phyloP scores from a whole-genome alignment of 2,113 vertebrate genomes.

The Anser cygnoides region DNA sequence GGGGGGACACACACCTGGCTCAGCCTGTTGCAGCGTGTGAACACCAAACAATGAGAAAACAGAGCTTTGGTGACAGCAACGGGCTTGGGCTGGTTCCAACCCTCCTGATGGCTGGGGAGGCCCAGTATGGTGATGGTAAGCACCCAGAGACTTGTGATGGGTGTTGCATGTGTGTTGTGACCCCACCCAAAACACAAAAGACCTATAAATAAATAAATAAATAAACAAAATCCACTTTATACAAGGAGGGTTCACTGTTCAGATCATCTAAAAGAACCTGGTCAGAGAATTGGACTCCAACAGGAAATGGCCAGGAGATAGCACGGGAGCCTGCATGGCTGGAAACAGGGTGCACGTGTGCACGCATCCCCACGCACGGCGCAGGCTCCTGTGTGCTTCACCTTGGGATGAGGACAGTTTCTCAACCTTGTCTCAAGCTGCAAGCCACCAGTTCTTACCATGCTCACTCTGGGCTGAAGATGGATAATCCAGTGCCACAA shows the following conservation, averaged over 20 bases:
- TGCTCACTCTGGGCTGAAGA: neutral
- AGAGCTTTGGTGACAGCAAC: no score
- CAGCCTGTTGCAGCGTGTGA: neutral
- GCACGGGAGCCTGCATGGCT: accelerated
- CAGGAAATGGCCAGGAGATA: neutral
- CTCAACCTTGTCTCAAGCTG: neutral
- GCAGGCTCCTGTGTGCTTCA: neutral
- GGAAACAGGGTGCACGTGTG: no score
- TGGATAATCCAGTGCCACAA: neutral
- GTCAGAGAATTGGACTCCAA: neutral
- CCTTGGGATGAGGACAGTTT: neutral
- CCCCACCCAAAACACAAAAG: neutral
- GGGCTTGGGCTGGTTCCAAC: neutral
- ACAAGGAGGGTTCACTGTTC: neutral
- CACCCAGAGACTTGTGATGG: accelerated
- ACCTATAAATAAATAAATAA: no score
- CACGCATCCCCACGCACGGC: accelerated
- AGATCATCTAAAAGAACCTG: neutral
- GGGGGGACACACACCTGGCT: no score
- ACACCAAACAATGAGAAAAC: no score
- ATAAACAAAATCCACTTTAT: neutral
- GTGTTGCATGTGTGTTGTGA: neutral
- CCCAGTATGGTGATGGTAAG: neutral
- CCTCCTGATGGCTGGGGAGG: accelerated
- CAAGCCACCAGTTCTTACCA: neutral